Conservation (phyloP, 2,888 invertebrate species). For the Caenorhabditis angaria region DNA sequence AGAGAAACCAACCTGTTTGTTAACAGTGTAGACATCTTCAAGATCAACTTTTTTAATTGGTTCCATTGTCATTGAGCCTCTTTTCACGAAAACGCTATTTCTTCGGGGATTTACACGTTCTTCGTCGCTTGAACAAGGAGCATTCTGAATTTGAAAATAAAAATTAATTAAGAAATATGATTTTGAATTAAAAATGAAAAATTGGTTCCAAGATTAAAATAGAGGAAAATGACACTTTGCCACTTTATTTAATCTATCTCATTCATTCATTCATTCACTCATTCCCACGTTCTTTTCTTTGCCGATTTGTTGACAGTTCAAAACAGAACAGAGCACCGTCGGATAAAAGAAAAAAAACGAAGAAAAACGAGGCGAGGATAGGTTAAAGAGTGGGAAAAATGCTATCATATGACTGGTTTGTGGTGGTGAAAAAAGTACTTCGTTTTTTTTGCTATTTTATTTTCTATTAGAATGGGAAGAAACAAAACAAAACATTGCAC, state of each 20-base stretch:
- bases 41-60: conserved; percentile 65
- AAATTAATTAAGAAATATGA: too few relatives aligned
- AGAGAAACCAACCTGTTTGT: conserved; percentile 58
- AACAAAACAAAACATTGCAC: background rate
- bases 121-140: conserved; percentile 39
- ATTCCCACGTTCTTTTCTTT: background rate
- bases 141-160: conserved; percentile 33
- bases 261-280: too few relatives aligned
- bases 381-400: conserved; percentile 2
- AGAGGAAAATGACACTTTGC: background rate
- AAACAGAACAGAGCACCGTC: background rate
- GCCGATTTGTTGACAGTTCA: background rate
- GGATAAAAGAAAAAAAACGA: background rate
- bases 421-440: conserved; percentile 3
- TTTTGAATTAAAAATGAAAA: too few relatives aligned
- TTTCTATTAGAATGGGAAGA: conserved; percentile 11
- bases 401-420: conserved; percentile 1
- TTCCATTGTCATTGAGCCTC: conserved; percentile 61
- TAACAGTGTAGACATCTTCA: conserved; percentile 64
- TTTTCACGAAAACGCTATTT: conserved; percentile 56
- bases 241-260: background rate
- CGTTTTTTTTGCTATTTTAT: too few relatives aligned
- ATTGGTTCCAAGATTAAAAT: background rate
- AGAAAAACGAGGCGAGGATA: background rate
- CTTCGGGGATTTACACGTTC: conserved; percentile 40